phyloP scores from a whole-genome alignment of 2,888 invertebrate species.

The Plebejus argus region DNA sequence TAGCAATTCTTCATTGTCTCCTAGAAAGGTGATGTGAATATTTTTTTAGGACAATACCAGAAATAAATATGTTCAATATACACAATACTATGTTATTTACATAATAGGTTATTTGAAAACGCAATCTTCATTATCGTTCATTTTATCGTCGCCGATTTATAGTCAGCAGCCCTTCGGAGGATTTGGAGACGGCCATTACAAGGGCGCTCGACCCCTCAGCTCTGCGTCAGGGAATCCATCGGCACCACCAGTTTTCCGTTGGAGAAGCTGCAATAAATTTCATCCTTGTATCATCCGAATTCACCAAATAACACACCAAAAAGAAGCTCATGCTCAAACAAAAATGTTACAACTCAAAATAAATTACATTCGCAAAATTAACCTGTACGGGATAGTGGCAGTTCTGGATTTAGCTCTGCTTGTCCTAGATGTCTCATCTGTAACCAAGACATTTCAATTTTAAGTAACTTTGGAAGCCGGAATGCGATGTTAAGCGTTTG shows the following conservation, averaged over 20 bases:
- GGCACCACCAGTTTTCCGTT: slow-evolving; percentile 82
- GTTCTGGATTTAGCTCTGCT: slow-evolving; percentile 81
- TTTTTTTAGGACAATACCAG: not conserved
- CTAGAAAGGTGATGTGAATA: not conserved
- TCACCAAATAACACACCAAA: not conserved
- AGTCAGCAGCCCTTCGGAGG: slow-evolving; percentile 67
- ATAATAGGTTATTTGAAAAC: not conserved
- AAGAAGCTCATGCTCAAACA: slow-evolving; percentile 27
- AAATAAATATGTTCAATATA: slow-evolving; percentile 19
- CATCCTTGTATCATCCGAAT: slow-evolving; percentile 9
- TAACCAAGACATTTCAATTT: slow-evolving; percentile 65
- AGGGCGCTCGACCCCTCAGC: slow-evolving; percentile 71
- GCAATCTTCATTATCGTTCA: not conserved
- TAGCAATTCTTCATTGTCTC: not conserved
- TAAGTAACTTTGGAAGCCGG: slow-evolving; percentile 34
- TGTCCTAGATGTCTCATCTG: slow-evolving; percentile 80
- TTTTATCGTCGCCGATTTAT: slow-evolving; percentile 39
- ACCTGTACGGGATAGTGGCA: slow-evolving; percentile 78
- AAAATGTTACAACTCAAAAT: slow-evolving; percentile 33
- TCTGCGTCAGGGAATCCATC: slow-evolving; percentile 80
- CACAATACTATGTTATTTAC: not conserved
- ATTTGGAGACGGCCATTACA: slow-evolving; percentile 67
- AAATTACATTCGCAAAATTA: slow-evolving; percentile 50
- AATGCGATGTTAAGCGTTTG: slow-evolving; percentile 28
- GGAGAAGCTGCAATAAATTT: slow-evolving; percentile 77